Evolutionary conservation across 2,113 vertebrate species (phyloP).

Genomic region (Nipponia nippon): DNA sequence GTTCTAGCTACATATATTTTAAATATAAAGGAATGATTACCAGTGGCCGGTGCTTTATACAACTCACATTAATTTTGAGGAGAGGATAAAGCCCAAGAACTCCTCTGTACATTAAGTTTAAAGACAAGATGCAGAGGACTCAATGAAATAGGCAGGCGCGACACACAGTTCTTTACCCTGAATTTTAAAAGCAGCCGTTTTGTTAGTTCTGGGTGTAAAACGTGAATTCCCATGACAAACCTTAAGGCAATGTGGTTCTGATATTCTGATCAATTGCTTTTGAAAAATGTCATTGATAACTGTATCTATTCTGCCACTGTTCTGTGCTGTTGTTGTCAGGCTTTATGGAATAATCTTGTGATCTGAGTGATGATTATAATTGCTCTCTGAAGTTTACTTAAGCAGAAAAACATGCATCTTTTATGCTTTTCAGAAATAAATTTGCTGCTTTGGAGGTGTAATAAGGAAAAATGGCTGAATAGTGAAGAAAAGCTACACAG

Average conservation of each 20-base stretch:
- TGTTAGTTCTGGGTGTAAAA: neutral
- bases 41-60: neutral
- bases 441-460: neutral
- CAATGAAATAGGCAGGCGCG: neutral
- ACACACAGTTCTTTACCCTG: neutral
- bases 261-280: neutral
- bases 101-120: neutral
- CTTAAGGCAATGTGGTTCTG: neutral
- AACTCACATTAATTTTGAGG: neutral
- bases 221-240: neutral
- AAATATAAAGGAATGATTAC: conserved; percentile 24
- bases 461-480: neutral
- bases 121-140: neutral
- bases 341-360: neutral
- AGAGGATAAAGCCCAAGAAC: neutral
- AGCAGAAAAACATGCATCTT: neutral
- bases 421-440: neutral
- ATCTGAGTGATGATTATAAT: conserved; percentile 16
- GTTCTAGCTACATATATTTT: conserved; percentile 26
- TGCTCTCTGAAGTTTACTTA: neutral
- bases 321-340: neutral
- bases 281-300: neutral
- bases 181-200: neutral
- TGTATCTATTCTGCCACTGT: neutral
- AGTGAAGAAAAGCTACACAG: neutral